phyloP scores from a whole-genome alignment of 2,113 vertebrate species.

The Bubo bubo region DNA sequence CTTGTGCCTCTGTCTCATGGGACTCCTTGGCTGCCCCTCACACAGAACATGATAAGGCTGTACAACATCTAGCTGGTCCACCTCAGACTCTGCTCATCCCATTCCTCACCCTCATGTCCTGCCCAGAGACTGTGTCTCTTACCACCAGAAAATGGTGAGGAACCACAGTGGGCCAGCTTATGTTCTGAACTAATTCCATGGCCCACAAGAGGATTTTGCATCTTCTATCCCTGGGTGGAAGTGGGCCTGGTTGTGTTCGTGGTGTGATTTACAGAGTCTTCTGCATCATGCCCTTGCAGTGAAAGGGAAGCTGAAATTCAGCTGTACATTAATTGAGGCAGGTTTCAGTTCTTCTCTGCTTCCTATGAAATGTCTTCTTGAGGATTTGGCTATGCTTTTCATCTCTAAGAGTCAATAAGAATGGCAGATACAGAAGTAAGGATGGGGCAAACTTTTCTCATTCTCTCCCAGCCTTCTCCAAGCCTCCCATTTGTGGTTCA shows the following conservation, averaged over 20 bases:
- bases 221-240: background rate
- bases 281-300: background rate
- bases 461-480: background rate
- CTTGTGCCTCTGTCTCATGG: background rate
- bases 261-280: background rate
- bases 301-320: background rate
- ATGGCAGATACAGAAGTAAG: background rate
- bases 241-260: background rate
- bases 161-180: background rate
- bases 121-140: background rate
- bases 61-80: background rate
- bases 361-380: background rate
- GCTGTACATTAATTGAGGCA: background rate
- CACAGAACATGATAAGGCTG: background rate
- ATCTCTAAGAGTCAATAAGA: background rate
- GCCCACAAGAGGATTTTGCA: background rate
- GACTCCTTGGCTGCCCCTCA: background rate
- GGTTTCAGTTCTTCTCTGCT: background rate
- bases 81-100: fast-evolving
- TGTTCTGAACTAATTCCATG: background rate
- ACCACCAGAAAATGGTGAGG: background rate
- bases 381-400: background rate
- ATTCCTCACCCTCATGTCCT: background rate
- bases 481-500: background rate
- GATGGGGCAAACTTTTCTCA: background rate